A percentile compares a stretch with the other conserved stretches of the same genome.
phyloP scores from a whole-genome alignment of 2,113 vertebrate species.

The Alexandromys fortis region DNA sequence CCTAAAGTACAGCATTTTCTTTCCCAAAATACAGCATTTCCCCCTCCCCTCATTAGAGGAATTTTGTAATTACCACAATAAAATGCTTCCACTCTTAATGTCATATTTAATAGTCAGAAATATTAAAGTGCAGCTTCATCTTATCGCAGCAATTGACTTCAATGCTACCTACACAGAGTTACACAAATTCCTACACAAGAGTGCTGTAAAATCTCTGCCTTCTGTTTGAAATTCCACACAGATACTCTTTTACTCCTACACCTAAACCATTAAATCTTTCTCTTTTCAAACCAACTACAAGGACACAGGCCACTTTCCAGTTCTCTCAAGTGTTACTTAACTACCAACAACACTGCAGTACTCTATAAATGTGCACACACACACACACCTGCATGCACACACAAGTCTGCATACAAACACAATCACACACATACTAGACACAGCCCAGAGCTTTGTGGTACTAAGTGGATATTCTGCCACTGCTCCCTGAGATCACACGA shows the following conservation, averaged over 20 bases:
- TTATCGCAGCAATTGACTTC: slow-evolving; percentile 28
- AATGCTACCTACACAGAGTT: not conserved
- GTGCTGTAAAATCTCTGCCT: not conserved
- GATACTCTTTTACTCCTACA: slow-evolving; percentile 3
- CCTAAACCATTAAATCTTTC: not conserved
- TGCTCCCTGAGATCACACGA: not conserved
- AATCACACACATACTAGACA: not conserved
- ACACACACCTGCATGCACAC: not conserved
- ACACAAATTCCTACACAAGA: not conserved
- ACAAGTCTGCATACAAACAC: not conserved
- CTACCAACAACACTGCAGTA: not conserved
- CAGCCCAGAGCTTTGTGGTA: not conserved
- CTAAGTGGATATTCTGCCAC: no score
- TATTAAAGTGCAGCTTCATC: slow-evolving; percentile 37
- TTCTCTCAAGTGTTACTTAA: not conserved
- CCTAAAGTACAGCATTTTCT: not conserved
- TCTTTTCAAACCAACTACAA: slow-evolving; percentile 32
- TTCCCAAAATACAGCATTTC: not conserved
- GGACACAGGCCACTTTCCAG: not conserved
- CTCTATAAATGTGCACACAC: not conserved
- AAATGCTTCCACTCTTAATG: slow-evolving; percentile 53
- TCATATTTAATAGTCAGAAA: slow-evolving; percentile 45
- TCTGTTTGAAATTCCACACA: slow-evolving; percentile 8
- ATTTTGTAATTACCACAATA: slow-evolving; percentile 21
- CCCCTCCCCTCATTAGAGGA: slow-evolving; percentile 10